A percentile compares a stretch with the other conserved stretches of the same genome.
phyloP scores from a whole-genome alignment of 2,888 invertebrate species.

The Habroteleia sp. region DNA sequence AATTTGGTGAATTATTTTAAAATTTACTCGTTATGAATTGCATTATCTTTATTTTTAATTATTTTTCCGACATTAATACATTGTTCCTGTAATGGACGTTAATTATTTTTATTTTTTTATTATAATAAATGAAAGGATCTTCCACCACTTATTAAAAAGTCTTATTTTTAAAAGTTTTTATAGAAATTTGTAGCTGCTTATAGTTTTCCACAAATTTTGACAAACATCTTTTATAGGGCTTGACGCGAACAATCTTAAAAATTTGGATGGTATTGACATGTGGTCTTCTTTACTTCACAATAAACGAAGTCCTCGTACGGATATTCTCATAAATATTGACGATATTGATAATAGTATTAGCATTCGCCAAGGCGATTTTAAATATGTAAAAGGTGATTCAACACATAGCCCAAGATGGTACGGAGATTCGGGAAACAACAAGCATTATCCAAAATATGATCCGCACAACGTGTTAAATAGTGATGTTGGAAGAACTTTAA shows the following conservation, averaged over 20 bases:
- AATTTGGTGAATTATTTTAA: too few relatives aligned
- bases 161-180: too few relatives aligned
- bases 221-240: constrained; percentile 73
- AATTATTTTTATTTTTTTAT: too few relatives aligned
- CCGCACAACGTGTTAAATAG: constrained; percentile 81
- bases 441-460: constrained; percentile 77
- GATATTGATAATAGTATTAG: constrained; percentile 83
- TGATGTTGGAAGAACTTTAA: constrained; percentile 81
- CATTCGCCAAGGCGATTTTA: constrained; percentile 84
- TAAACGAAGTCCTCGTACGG: constrained; percentile 81
- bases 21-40: too few relatives aligned
- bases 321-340: constrained; percentile 84
- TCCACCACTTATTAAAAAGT: too few relatives aligned
- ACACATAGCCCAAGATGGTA: constrained; percentile 75
- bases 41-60: too few relatives aligned
- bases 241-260: constrained; percentile 81
- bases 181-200: too few relatives aligned
- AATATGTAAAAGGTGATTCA: constrained; percentile 83
- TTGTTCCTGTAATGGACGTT: too few relatives aligned
- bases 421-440: constrained; percentile 78
- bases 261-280: constrained; percentile 83
- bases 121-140: too few relatives aligned
- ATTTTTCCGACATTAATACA: too few relatives aligned
- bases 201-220: too few relatives aligned
- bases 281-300: constrained; percentile 82